Evolutionary conservation across 64 coral and sea anemone species (phyloP).

Genomic region (Montipora capricornis): DNA sequence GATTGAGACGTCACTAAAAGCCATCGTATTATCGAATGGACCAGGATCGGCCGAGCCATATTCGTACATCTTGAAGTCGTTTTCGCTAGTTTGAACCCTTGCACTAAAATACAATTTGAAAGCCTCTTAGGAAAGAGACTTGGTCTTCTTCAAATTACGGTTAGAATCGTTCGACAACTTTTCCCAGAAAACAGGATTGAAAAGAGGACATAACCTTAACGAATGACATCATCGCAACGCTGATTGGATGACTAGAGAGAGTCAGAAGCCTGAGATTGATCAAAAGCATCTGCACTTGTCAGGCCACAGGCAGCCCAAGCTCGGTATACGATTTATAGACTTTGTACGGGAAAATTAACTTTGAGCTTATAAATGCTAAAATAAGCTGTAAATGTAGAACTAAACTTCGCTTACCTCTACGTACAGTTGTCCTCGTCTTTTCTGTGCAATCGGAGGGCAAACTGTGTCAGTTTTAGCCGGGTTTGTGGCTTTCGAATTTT

Average conservation of each 20-base stretch:
- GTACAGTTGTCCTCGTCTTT: too few relatives aligned
- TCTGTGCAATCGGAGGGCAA: too few relatives aligned
- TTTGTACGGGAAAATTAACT: too few relatives aligned
- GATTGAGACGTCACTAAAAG: slow-evolving; percentile 67
- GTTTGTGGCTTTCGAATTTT: too few relatives aligned
- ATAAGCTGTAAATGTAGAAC: too few relatives aligned
- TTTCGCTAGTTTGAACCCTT: background rate
- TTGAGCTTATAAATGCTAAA: too few relatives aligned
- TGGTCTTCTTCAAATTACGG: background rate
- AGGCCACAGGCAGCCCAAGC: too few relatives aligned
- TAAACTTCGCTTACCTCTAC: too few relatives aligned
- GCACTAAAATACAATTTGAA: background rate
- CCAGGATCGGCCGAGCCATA: slow-evolving; percentile 45
- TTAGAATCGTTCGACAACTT: background rate
- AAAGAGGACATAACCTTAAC: background rate
- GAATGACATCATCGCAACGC: background rate
- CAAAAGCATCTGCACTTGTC: too few relatives aligned
- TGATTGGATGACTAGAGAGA: background rate
- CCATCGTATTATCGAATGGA: slow-evolving; percentile 63
- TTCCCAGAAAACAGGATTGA: background rate
- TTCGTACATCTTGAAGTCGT: slow-evolving; percentile 37
- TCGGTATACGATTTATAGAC: too few relatives aligned
- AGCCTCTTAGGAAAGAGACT: background rate
- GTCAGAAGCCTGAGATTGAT: too few relatives aligned
- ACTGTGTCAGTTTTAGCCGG: too few relatives aligned